Base-by-base conservation (phyloP, 2,888 invertebrate species). In the Drosophila colorata region DNA sequence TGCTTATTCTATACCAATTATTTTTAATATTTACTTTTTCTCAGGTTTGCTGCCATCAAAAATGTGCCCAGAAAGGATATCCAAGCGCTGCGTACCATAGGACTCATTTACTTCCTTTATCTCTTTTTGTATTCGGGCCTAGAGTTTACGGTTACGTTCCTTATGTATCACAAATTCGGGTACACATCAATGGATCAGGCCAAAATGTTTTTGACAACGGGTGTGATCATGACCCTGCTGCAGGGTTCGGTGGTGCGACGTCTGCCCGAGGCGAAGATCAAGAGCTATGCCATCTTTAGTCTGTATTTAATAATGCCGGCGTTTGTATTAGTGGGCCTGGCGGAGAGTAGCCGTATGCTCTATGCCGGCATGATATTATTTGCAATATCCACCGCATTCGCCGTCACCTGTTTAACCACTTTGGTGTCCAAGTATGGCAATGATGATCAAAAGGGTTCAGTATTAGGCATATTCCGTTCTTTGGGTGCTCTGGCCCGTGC, bases 171-270 rank as follows among this genome's bases (percentile, higher is more conserved):
- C 87, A 94, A 96, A 38, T 98, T 99, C 91, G 94, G 95, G 53
- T 99, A 97, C 91, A 96, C 95, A 58, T 97, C 98, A 46, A 97
- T 98, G 96, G 97, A 98, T 92, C 99, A 99, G 93, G 99, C 99
- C 6, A 97, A 96, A 94, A 98, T 99, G 97, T 99, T 99, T 92
- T 94, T 98, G 85, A 96, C 96, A 58, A 97, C 98, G 88, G 99
- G 95, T 53, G 82, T 97, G 43, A 94, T 96, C 63, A 99, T 99
- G 99, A 96, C 98, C 14, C 79, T 96, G 44, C 93, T 98, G 56
- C 98, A 98, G 93, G 98, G 98, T 41, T 95, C 96, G 3, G 97
- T 96, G 89, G 97, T 98, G 0, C 94, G 99, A 58, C 94, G 96
- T 59, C 93, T 98, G 38, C 95, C 95, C 8, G 93, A 95, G 23